phyloP scores from a whole-genome alignment of 2,888 invertebrate genomes.

The Atethmia centrago region DNA sequence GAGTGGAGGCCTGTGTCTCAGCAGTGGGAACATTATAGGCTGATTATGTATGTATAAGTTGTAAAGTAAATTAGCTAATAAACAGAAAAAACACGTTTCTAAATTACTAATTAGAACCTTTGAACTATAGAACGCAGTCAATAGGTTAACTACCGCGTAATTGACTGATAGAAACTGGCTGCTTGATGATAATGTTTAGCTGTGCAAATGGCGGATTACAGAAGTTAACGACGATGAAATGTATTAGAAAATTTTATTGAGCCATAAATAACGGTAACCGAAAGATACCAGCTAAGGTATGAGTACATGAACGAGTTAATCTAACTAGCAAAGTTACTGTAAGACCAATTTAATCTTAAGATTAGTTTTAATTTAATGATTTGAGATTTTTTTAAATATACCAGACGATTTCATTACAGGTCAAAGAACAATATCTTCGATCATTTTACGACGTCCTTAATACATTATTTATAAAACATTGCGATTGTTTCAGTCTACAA shows the following conservation, averaged over 20 bases:
- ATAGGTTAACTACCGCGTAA: conserved; percentile 56
- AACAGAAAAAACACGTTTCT: conserved; percentile 44
- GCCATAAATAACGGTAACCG: conserved; percentile 6
- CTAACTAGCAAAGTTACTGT: conserved; percentile 11
- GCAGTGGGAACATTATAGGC: too few relatives aligned
- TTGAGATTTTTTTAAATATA: not conserved
- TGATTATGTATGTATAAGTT: too few relatives aligned
- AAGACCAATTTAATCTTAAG: not conserved
- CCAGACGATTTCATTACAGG: not conserved
- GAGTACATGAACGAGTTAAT: conserved; percentile 4
- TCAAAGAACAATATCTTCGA: not conserved
- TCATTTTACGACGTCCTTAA: not conserved
- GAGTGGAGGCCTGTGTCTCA: too few relatives aligned
- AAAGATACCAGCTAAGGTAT: not conserved
- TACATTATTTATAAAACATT: not conserved
- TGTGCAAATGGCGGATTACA: conserved; percentile 16
- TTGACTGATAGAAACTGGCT: conserved; percentile 42
- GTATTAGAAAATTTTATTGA: conserved; percentile 31
- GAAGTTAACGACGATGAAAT: conserved; percentile 10
- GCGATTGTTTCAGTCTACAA: not conserved
- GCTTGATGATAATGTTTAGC: conserved; percentile 25
- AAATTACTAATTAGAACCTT: conserved; percentile 50
- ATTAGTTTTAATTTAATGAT: not conserved
- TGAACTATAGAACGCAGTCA: conserved; percentile 49
- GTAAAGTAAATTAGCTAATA: conserved; percentile 31